phyloP scores from a whole-genome alignment of 2,888 invertebrate species.

The Amphipoea lucens region DNA sequence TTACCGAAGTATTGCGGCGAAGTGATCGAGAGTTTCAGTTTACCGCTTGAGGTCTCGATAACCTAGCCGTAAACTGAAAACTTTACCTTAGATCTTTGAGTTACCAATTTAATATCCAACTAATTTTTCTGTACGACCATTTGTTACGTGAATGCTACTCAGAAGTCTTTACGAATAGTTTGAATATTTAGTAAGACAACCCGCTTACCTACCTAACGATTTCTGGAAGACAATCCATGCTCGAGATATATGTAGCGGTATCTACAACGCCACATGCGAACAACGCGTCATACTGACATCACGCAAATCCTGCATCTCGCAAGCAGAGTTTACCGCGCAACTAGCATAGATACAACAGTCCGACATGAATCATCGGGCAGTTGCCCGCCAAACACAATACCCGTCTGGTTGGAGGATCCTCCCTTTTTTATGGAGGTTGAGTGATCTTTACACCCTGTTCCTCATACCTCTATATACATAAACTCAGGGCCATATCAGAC shows the following conservation, averaged over 20 bases:
- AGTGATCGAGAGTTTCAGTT: constrained; percentile 9
- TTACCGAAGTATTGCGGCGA: constrained; percentile 7
- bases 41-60: constrained; percentile 6
- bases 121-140: background rate
- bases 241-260: background rate
- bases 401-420: too few species aligned
- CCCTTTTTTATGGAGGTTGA: too few species aligned
- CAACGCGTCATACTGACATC: too few species aligned
- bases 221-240: background rate
- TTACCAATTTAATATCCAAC: background rate
- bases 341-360: too few species aligned
- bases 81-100: constrained; percentile 18
- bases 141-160: background rate
- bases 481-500: background rate
- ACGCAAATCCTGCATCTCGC: too few species aligned
- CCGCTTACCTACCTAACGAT: background rate
- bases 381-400: too few species aligned
- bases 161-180: background rate
- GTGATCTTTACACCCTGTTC: too few species aligned
- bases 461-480: background rate
- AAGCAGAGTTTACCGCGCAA: too few species aligned
- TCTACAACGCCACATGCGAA: too few species aligned
- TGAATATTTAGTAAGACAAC: background rate
- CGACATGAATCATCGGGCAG: too few species aligned
- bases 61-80: background rate